Evolutionary conservation across 92 coral and sea anemone species (phyloP), one percentile per base, ranked within the genome.

Genomic region (Umimayanthus kanabou): DNA sequence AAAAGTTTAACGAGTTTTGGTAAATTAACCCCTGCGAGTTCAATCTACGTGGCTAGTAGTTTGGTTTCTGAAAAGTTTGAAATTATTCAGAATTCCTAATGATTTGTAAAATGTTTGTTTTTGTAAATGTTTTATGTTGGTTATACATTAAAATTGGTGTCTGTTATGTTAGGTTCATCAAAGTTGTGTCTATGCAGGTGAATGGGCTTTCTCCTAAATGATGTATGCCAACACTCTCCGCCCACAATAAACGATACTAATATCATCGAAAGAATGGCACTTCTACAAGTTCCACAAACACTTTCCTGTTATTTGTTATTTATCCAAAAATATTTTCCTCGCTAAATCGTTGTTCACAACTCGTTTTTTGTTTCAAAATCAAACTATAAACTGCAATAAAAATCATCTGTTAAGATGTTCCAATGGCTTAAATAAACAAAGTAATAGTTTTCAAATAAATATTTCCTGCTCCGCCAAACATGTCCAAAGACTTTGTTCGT

Each of bases 381-480:
- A 23, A 40, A n/a, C 23, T 15, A 3, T 16, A 43, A 42, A 0
- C 30, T 43, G 15, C 4, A 43, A 76, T 26, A 40, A 76, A 73
- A 40, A 76, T 43, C 47, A 20, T 22, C 58, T 39, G 80, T 76
- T 58, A 76, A 43, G 55, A 39, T 76, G 57, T 76, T 76, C 47
- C 55, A 30, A 43, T 43, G 47, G 11, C 33, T 76, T 18, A 23
- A 76, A 22, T 47, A 76, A 76, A 76, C 49, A 76, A 39, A 23
- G 25, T 47, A 5, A 1, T 43, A 26, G 43, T 16, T 14, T 40
- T 42, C 50, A 23, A 20, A 33, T 43, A 22, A 1, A 16, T 6
- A 20, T 6, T 76, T 76, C 58, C 33, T 43, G 11, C 18, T 47
- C 23, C 28, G 18, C 47, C 10, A 39, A 39, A 74, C 18, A 13